A percentile compares a stretch with the other conserved stretches of the same genome.
phyloP scores from a whole-genome alignment of 53 echinoderm and acorn worm species.

The Patiria pectinifera region DNA sequence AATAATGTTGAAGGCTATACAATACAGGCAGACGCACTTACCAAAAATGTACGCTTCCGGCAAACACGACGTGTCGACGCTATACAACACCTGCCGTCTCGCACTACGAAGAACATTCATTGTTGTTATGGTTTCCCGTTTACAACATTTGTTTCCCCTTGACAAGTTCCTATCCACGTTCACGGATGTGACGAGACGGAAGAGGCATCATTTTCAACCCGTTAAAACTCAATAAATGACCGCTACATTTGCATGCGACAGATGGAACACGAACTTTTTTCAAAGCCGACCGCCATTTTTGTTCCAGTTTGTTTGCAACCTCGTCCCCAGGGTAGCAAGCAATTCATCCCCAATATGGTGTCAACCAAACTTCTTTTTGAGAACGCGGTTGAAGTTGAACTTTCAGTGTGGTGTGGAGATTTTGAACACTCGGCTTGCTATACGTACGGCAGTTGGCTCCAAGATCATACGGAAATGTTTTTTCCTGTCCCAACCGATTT shows the following conservation, averaged over 20 bases:
- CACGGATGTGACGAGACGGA: neutral
- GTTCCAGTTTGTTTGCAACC: neutral
- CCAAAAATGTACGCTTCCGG: too few relatives aligned
- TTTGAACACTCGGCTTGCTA: neutral
- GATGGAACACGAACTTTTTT: neutral
- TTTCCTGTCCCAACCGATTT: too few relatives aligned
- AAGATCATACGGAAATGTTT: too few relatives aligned
- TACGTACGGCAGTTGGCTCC: neutral
- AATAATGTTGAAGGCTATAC: too few relatives aligned
- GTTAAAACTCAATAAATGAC: neutral
- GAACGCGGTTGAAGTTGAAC: neutral
- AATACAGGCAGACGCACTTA: too few relatives aligned
- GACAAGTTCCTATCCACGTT: conserved; percentile 5
- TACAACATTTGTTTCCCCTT: neutral
- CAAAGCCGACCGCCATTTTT: conserved; percentile 1
- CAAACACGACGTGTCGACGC: neutral
- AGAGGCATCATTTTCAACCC: neutral
- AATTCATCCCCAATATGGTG: neutral
- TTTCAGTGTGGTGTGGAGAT: neutral
- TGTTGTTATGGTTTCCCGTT: neutral
- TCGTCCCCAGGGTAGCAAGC: neutral
- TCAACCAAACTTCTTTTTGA: neutral
- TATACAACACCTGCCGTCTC: neutral
- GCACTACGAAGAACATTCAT: neutral
- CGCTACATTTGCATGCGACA: neutral